Base-by-base conservation (phyloP, 2,888 invertebrate species). In the Nomada flava region DNA sequence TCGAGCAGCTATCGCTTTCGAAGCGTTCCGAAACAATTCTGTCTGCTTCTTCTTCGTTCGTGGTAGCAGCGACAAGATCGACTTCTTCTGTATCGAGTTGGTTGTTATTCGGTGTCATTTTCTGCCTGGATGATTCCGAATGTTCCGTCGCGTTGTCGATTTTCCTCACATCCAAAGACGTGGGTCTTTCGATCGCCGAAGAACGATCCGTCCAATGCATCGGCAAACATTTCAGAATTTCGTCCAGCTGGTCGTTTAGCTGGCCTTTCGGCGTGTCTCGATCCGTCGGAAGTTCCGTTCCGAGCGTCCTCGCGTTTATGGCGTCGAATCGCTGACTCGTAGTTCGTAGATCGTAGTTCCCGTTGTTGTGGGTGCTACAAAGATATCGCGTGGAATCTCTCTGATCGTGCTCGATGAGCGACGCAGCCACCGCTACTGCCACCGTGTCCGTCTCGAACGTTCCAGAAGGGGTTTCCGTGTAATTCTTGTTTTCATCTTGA, bases 81-180 rank as follows among this genome's bases (percentile, higher is more conserved):
- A 75, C 13, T 10, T 10, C 26, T 71, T 29, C 13, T 26, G 50
- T 57, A 86, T 84, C 84, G 0, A 88, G 42, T 63, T 90, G 89
- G 63, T 93, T 92, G 65, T 91, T 91, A 65, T 91, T 91, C 26
- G 91, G 91, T 4, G 92, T 91, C 86, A 90, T 88, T 4, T 95
- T 95, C 84, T 95, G 96, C 7, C 20, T 47, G 9, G 71, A 53
- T n/a, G 53, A 52, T 20, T 96, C 93, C 0, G 96, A 96, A 75
- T 95, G 95, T 18, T 95, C 95, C 79, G 96, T 64, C 76, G 96
- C 94, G 2, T 95, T 95, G 2, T 94, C 94, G 0, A 89, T 87
- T 68, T 90, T 90, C 5, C 70, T 36, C 70, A 86, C 71, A 76
- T 79, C 71, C 67, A 88, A 64, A 53, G 77, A 70, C 26, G 60